Conservation (phyloP, 2,888 invertebrate genomes). For the Chaetoderma sp. region DNA sequence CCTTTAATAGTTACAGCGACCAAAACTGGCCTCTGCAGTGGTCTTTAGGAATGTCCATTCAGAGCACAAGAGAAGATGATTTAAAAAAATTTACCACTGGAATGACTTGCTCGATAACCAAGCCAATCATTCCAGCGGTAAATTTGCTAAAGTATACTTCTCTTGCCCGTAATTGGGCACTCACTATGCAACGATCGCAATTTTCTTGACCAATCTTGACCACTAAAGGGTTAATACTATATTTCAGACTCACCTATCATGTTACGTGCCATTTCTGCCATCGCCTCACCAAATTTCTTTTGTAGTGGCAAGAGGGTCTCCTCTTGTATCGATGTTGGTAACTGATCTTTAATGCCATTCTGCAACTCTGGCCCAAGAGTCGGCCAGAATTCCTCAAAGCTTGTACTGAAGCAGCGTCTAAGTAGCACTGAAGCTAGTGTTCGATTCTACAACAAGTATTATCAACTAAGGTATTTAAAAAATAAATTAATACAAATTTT, state of each 20-base stretch:
- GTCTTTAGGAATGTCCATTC: no score
- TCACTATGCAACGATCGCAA: no score
- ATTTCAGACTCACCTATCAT: constrained; percentile 66
- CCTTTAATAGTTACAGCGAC: no score
- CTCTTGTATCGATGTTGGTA: constrained; percentile 86
- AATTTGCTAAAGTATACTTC: no score
- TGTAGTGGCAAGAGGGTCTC: constrained; percentile 81
- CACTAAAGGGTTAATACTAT: no score
- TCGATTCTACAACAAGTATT: constrained; percentile 73
- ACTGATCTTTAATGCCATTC: constrained; percentile 85
- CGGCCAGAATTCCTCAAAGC: constrained; percentile 93
- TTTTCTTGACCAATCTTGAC: no score
- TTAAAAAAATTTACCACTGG: not conserved
- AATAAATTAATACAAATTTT: not conserved
- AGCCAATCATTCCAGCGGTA: no score
- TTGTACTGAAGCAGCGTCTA: constrained; percentile 84
- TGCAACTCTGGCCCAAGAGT: constrained; percentile 87
- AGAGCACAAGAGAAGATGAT: no score
- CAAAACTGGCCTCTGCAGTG: no score
- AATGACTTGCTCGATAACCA: no score
- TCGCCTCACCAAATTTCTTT: constrained; percentile 94
- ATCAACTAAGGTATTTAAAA: constrained; percentile 5
- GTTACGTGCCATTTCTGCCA: constrained; percentile 95
- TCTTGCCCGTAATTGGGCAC: no score
- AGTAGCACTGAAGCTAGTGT: constrained; percentile 95